A percentile compares a stretch with the other conserved stretches of the same genome.
These are phyloP conservation scores for Baccha elongata DNA, from an alignment of 2,888 invertebrate species.

Conservation along the genomic window DNA sequence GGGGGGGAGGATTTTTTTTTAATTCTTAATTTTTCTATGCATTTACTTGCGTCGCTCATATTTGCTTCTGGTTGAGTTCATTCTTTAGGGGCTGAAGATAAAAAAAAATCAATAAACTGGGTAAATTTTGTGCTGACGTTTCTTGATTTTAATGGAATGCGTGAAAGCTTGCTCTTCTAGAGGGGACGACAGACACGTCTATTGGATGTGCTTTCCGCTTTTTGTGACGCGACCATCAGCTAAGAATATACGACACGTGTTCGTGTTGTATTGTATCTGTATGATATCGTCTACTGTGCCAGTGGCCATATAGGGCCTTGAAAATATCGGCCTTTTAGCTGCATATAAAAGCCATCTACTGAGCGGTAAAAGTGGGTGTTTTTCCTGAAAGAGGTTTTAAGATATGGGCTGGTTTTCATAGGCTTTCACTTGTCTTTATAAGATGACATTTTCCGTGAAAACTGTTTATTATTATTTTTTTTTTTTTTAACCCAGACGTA, in stretches of 20 bases:
- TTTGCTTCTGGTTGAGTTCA: constrained; percentile 10
- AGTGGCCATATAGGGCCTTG: constrained; percentile 46
- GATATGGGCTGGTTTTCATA: constrained; percentile 21
- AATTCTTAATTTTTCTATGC: too few species aligned
- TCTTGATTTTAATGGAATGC: not conserved
- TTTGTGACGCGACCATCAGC: constrained; percentile 23
- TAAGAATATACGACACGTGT: constrained; percentile 4
- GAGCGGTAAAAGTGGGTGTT: not conserved
- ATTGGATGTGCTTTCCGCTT: constrained; percentile 48
- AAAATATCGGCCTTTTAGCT: constrained; percentile 8
- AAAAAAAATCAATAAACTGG: constrained; percentile 42
- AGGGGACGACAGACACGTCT: constrained; percentile 38
- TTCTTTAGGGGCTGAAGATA: not conserved
- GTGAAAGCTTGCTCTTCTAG: constrained; percentile 2
- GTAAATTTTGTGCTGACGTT: not conserved
- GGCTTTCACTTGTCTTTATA: constrained; percentile 47
- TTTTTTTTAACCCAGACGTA: constrained; percentile 35
- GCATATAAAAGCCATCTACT: not conserved
- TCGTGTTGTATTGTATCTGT: not conserved
- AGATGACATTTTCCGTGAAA: constrained; percentile 48
- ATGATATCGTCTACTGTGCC: constrained; percentile 22
- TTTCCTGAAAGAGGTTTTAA: not conserved
- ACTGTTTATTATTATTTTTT: constrained; percentile 7
- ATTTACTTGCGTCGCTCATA: not conserved
- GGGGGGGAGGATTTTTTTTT: not conserved